phyloP scores from a whole-genome alignment of 2,113 vertebrate species.

The rat (Rattus norvegicus) region DNA sequence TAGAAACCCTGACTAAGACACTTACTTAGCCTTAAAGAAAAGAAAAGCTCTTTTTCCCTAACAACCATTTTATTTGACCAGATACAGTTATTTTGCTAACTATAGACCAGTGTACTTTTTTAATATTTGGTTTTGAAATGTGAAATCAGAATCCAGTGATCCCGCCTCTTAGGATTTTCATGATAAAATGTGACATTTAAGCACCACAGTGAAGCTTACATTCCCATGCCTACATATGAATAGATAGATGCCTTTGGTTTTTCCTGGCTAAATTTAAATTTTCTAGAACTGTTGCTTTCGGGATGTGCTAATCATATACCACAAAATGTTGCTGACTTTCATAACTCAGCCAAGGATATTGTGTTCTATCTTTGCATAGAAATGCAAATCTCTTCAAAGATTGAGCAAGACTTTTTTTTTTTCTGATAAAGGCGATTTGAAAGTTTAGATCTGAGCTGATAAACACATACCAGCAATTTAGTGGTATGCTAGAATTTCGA shows the following conservation, averaged over 20 bases:
- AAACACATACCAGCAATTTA: constrained; percentile 51
- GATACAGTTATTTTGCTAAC: constrained; percentile 15
- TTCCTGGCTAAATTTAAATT: constrained; percentile 75
- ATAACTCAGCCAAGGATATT: constrained; percentile 61
- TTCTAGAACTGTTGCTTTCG: constrained; percentile 71
- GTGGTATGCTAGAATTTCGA: constrained; percentile 52
- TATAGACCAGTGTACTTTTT: not conserved
- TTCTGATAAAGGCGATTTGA: constrained; percentile 67
- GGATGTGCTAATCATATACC: constrained; percentile 74
- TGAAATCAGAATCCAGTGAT: constrained; percentile 45
- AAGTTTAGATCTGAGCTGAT: constrained; percentile 25
- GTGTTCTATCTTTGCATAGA: constrained; percentile 57
- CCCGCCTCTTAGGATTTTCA: constrained; percentile 41
- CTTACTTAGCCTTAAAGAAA: not conserved
- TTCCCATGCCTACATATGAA: constrained; percentile 66
- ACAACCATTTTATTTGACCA: constrained; percentile 12
- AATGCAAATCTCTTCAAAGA: constrained; percentile 71
- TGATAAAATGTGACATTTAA: constrained; percentile 60
- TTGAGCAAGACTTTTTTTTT: not conserved
- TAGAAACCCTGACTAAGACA: too few relatives aligned
- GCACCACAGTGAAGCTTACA: constrained; percentile 35
- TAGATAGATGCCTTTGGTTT: constrained; percentile 67
- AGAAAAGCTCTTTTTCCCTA: not conserved
- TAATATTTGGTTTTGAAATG: constrained; percentile 63
- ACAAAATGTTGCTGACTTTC: constrained; percentile 61